phyloP scores from a whole-genome alignment of 2,113 vertebrate species.

The Camelus bactrianus region DNA sequence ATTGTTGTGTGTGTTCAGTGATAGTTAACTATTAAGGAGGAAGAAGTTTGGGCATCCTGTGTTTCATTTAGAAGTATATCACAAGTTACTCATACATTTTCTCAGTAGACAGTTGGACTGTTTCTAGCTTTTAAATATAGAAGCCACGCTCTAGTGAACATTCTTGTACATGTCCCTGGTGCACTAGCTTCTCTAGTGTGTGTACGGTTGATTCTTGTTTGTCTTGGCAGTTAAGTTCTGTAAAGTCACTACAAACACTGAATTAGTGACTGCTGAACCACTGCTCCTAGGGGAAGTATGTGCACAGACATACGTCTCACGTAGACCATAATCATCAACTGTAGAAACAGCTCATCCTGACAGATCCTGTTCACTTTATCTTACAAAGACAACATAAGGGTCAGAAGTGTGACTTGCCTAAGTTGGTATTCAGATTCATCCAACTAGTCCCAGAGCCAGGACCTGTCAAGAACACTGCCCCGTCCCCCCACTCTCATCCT shows the following conservation, averaged over 20 bases:
- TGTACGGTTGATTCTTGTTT: background rate
- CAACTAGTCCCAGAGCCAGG: background rate
- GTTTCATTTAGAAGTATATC: background rate
- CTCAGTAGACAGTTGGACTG: background rate
- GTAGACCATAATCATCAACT: background rate
- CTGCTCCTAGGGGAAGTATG: background rate
- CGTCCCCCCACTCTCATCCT: background rate
- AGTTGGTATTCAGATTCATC: background rate
- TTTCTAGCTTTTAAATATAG: background rate
- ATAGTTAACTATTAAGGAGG: background rate
- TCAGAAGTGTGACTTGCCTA: background rate
- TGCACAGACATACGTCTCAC: background rate
- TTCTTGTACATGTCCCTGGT: background rate
- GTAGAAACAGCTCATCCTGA: background rate
- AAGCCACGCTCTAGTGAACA: background rate
- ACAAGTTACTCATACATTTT: background rate
- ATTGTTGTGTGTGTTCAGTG: background rate
- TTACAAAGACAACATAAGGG: background rate
- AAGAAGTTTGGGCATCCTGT: background rate
- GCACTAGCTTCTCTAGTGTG: background rate
- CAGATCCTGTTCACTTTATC: background rate
- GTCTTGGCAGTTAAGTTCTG: background rate
- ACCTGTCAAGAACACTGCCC: background rate
- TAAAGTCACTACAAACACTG: background rate
- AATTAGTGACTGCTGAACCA: background rate